Evolutionary conservation across 2,797 vertebrate species (phyloP).

Genomic region (Mycteria americana): DNA sequence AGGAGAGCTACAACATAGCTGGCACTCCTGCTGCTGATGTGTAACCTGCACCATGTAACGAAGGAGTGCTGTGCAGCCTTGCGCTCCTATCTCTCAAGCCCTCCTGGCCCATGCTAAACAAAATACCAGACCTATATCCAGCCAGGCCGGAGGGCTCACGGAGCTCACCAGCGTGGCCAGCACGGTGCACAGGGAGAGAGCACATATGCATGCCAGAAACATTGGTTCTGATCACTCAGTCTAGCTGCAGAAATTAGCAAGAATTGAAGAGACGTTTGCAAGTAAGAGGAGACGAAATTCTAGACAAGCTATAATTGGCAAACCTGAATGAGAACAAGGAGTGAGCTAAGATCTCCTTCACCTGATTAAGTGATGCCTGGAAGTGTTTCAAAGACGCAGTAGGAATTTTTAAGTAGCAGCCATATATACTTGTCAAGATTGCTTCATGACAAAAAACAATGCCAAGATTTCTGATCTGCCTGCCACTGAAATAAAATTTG

Average conservation of each 20-base stretch:
- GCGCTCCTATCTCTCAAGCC: background rate
- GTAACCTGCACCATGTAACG: background rate
- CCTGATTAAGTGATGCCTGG: constrained; percentile 48
- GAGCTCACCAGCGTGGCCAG: background rate
- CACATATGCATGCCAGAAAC: background rate
- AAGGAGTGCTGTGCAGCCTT: background rate
- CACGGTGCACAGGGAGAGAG: background rate
- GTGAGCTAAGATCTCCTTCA: constrained; percentile 22
- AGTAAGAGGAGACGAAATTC: background rate
- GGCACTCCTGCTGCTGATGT: background rate
- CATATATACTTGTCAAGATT: constrained; percentile 26
- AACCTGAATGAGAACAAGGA: constrained; percentile 2
- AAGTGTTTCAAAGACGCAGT: background rate
- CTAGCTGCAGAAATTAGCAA: background rate
- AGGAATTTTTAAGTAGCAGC: constrained; percentile 29
- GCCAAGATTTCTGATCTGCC: constrained; percentile 11
- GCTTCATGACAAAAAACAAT: constrained; percentile 7
- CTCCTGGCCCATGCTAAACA: background rate
- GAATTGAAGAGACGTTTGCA: background rate
- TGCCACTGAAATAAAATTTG: background rate
- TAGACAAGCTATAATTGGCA: constrained; percentile 22
- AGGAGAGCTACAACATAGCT: background rate
- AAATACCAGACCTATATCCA: background rate
- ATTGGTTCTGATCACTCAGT: background rate
- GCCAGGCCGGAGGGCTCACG: background rate